Conservation (phyloP, 2,113 vertebrate species). For the Phaetusa simplex region DNA sequence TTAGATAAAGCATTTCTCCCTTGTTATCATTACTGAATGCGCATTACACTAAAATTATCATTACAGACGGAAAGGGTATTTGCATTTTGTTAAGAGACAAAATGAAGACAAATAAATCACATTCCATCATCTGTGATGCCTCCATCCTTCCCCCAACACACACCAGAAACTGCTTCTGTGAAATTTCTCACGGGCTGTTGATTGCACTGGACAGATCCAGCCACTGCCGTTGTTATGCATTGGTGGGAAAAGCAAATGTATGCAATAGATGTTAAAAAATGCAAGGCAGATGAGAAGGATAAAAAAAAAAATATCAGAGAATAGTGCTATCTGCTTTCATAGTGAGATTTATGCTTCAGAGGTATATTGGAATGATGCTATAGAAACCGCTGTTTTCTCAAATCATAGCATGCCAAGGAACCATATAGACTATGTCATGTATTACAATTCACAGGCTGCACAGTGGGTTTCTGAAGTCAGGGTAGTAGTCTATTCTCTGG, state of each 20-base stretch:
- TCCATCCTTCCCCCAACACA: neutral
- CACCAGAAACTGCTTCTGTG: neutral
- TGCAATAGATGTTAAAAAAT: neutral
- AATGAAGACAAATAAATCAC: neutral
- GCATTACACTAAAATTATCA: neutral
- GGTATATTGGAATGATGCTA: neutral
- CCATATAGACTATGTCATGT: neutral
- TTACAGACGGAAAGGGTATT: neutral
- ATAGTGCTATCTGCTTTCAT: neutral
- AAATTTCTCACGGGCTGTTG: neutral
- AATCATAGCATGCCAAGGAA: neutral
- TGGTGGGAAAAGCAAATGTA: neutral
- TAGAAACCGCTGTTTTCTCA: neutral
- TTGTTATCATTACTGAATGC: conserved; percentile 25
- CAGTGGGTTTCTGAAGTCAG: neutral
- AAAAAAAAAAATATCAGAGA: neutral
- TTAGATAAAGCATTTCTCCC: neutral
- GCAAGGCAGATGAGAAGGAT: neutral
- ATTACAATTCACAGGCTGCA: neutral
- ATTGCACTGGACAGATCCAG: neutral
- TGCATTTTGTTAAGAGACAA: neutral
- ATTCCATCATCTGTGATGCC: neutral
- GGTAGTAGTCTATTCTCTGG: neutral
- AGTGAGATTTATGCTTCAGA: neutral
- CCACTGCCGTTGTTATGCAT: neutral